A percentile compares a stretch with the other conserved stretches of the same genome.
Conservation (phyloP, 2,888 invertebrate genomes). For the Megalurothrips usitatus region DNA sequence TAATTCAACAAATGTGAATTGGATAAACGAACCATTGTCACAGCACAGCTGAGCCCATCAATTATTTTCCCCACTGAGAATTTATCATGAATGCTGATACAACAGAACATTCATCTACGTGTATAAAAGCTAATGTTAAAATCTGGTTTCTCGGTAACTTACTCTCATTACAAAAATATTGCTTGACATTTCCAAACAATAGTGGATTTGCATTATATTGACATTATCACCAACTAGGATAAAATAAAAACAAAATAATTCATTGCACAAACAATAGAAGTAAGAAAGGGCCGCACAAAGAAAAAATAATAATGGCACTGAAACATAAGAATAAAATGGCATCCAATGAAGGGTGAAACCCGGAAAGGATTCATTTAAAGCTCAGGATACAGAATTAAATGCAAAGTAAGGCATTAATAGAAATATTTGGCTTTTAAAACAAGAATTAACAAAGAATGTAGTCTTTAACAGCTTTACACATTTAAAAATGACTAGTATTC, state of each 20-base stretch:
- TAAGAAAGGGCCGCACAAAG: neutral
- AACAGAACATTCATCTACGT: no score
- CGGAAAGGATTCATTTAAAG: neutral
- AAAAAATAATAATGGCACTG: neutral
- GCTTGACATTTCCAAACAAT: neutral
- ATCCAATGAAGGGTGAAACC: neutral
- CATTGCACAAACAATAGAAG: neutral
- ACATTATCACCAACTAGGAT: neutral
- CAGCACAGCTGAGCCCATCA: no score
- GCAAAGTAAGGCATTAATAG: neutral
- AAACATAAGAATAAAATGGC: neutral
- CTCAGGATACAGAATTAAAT: neutral
- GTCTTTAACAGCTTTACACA: neutral
- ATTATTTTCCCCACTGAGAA: no score
- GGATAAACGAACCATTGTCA: no score
- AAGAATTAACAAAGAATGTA: neutral
- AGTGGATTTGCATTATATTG: neutral
- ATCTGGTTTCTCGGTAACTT: no score
- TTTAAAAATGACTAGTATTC: slow-evolving; percentile 19
- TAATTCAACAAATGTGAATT: no score
- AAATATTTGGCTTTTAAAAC: slow-evolving; percentile 4
- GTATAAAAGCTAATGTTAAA: no score
- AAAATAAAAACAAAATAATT: no score
- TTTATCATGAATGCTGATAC: no score
- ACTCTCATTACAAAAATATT: no score